These are phyloP conservation scores for Lasioglossum figueresi DNA, from an alignment of 2,888 invertebrate species.

Conservation along the genomic window DNA sequence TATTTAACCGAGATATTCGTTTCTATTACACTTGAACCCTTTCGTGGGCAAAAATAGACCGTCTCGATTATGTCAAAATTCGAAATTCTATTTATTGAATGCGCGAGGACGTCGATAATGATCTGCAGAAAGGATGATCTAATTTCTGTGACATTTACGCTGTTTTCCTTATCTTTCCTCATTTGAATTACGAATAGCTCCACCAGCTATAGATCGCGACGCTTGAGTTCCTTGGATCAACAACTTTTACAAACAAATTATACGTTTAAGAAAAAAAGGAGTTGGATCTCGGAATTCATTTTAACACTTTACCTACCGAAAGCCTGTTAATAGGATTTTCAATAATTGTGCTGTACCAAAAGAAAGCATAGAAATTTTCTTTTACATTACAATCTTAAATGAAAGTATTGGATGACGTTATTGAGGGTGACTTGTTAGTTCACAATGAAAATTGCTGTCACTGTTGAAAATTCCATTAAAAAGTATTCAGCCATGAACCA, in stretches of 20 bases:
- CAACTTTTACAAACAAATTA: background rate
- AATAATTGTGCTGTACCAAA: too few species aligned
- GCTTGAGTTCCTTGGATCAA: background rate
- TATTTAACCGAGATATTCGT: background rate
- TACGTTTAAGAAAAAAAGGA: too few species aligned
- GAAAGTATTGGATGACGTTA: too few species aligned
- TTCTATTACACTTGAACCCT: conserved; percentile 57
- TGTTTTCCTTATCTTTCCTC: background rate
- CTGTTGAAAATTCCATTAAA: too few species aligned
- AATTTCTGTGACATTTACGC: background rate
- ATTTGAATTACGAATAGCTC: background rate
- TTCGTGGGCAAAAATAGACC: conserved; percentile 52
- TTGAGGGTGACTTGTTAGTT: too few species aligned
- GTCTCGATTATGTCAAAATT: conserved; percentile 44
- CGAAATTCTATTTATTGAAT: conserved; percentile 1
- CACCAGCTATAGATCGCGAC: background rate
- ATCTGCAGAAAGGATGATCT: background rate
- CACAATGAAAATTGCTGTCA: too few species aligned
- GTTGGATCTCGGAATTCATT: too few species aligned
- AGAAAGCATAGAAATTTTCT: too few species aligned
- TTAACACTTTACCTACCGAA: too few species aligned
- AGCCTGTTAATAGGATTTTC: too few species aligned
- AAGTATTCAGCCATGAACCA: too few species aligned
- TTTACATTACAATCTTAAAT: too few species aligned
- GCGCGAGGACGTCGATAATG: background rate